phyloP scores from a whole-genome alignment of 2,797 vertebrate genomes.

The Mycteria americana region DNA sequence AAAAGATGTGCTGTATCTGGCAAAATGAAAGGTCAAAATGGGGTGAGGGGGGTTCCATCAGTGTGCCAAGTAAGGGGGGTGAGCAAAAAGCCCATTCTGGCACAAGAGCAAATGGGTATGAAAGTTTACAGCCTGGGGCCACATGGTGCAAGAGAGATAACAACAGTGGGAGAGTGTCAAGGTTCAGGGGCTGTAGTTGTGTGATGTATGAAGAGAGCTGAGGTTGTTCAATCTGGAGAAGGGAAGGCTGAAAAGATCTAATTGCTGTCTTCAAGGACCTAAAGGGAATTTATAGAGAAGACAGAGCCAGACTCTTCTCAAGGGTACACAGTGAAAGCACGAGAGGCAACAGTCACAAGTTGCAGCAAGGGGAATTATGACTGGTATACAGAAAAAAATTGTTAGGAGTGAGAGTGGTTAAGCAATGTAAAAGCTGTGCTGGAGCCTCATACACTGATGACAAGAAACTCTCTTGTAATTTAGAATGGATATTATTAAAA shows the following conservation, averaged over 20 bases:
- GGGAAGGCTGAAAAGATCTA: not conserved
- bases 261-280: not conserved
- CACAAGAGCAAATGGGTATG: not conserved
- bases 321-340: not conserved
- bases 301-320: not conserved
- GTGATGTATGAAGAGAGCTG: not conserved
- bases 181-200: not conserved
- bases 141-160: fast-evolving
- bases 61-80: too few relatives aligned
- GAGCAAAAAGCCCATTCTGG: not conserved
- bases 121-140: not conserved
- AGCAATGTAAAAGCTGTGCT: not conserved
- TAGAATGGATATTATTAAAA: not conserved
- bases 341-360: not conserved
- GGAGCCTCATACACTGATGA: not conserved
- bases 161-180: not conserved
- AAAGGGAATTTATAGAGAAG: not conserved
- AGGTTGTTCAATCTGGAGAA: not conserved
- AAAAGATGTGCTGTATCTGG: not conserved
- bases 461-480: not conserved
- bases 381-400: not conserved
- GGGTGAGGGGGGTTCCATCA: not conserved
- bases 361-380: not conserved
- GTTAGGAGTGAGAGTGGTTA: not conserved
- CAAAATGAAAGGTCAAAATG: not conserved